These are phyloP conservation scores for Daktulosphaira vitifoliae DNA, from an alignment of 1,140 invertebrate species.

Conservation along the genomic window DNA sequence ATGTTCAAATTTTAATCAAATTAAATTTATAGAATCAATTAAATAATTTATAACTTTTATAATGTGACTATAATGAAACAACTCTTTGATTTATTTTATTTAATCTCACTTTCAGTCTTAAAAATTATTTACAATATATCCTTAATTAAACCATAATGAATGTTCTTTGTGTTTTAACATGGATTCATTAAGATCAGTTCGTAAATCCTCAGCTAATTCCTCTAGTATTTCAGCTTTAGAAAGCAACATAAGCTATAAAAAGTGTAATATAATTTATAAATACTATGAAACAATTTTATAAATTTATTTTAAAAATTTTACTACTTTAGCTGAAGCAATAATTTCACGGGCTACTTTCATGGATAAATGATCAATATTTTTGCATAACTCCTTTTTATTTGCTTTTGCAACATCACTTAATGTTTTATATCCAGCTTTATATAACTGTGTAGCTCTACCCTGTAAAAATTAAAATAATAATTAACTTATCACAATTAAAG, in stretches of 20 bases:
- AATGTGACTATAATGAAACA: no score
- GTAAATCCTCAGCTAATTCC: constrained; percentile 65
- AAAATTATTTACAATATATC: no score
- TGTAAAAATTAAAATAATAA: constrained; percentile 41
- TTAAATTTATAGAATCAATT: no score
- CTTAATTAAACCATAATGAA: constrained; percentile 2
- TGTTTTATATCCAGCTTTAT: constrained; percentile 68
- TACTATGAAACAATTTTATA: neutral
- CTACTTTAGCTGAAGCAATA: constrained; percentile 73
- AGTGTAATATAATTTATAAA: neutral
- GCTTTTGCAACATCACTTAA: constrained; percentile 66
- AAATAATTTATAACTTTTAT: no score
- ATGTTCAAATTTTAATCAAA: no score
- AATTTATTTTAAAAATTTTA: constrained; percentile 17
- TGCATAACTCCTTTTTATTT: constrained; percentile 52
- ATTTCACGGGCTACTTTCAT: constrained; percentile 62
- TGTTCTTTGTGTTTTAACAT: constrained; percentile 16
- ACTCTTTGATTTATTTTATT: no score
- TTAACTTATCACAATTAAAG: neutral
- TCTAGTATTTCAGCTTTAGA: constrained; percentile 69
- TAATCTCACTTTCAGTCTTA: no score
- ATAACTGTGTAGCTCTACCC: constrained; percentile 74
- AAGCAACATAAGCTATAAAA: constrained; percentile 61
- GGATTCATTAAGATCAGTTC: constrained; percentile 41
- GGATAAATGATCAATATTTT: constrained; percentile 61